phyloP scores from a whole-genome alignment of 2,888 invertebrate genomes.

The Dasypolia templi region DNA sequence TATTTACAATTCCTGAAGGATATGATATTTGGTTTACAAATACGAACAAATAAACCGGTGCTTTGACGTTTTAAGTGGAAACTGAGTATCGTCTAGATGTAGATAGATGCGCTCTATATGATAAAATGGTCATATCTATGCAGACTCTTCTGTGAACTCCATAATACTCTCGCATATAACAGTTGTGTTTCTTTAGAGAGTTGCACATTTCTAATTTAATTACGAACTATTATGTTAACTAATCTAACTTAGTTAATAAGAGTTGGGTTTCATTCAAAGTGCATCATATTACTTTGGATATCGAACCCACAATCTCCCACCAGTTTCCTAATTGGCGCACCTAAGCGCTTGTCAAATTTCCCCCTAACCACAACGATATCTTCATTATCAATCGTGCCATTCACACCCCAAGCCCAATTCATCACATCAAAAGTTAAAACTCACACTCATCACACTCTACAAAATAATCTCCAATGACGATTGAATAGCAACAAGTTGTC shows the following conservation, averaged over 20 bases:
- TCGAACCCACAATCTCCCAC: background rate
- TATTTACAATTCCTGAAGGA: constrained; percentile 28
- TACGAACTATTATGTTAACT: background rate
- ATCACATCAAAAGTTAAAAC: constrained; percentile 29
- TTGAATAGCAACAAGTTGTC: constrained; percentile 64
- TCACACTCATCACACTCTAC: background rate
- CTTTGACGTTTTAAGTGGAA: constrained; percentile 57
- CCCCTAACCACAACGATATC: constrained; percentile 1
- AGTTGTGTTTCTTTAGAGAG: background rate
- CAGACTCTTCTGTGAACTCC: background rate
- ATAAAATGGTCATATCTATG: constrained; percentile 1
- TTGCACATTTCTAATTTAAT: background rate
- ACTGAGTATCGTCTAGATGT: constrained; percentile 11
- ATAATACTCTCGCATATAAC: background rate
- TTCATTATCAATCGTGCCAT: background rate
- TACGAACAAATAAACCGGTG: constrained; percentile 42
- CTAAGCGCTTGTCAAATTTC: background rate
- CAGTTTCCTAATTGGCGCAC: background rate
- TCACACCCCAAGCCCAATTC: constrained; percentile 25
- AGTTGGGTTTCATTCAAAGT: background rate
- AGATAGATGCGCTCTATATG: constrained; percentile 6
- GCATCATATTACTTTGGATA: background rate
- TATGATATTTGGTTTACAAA: constrained; percentile 53
- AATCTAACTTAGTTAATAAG: background rate
- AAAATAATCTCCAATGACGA: constrained; percentile 56